Conservation (phyloP, 2,888 invertebrate species). For the Gryllus longicercus region DNA sequence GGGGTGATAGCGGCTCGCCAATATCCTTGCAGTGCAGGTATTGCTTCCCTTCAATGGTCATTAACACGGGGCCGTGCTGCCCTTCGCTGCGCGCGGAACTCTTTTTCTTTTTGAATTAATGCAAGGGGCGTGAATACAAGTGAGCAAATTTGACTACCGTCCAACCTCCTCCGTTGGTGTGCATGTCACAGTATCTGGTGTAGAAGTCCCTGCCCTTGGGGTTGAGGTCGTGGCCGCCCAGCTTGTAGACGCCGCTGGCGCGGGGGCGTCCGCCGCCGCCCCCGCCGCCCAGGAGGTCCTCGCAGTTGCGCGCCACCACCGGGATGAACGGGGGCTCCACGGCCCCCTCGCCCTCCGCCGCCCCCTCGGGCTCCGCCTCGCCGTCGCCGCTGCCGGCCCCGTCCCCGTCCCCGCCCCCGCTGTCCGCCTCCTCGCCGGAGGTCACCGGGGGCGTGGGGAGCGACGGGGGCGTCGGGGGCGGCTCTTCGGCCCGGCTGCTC, state of each 20-base stretch:
- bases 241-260: slow-evolving; percentile 49
- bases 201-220: slow-evolving; percentile 47
- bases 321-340: not conserved
- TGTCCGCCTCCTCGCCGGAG: not conserved
- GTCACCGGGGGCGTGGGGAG: not conserved
- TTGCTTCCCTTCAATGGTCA: too few relatives aligned
- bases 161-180: slow-evolving; percentile 65
- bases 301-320: slow-evolving; percentile 46
- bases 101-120: too few relatives aligned
- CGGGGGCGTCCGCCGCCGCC: slow-evolving; percentile 38
- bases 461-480: not conserved
- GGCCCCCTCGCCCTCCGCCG: not conserved
- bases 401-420: not conserved
- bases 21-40: too few relatives aligned
- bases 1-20: too few relatives aligned
- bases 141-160: slow-evolving; percentile 50
- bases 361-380: not conserved
- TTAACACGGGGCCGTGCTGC: too few relatives aligned
- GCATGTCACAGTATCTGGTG: slow-evolving; percentile 57
- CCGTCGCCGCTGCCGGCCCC: slow-evolving; percentile 11
- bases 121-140: too few relatives aligned
- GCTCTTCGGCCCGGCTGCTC: not conserved
- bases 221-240: slow-evolving; percentile 39
- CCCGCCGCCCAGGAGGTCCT: slow-evolving; percentile 43
- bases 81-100: too few relatives aligned